These are phyloP conservation scores for Noctuana brunneofusca DNA, from an alignment of 2,888 invertebrate species.

Conservation along the genomic window DNA sequence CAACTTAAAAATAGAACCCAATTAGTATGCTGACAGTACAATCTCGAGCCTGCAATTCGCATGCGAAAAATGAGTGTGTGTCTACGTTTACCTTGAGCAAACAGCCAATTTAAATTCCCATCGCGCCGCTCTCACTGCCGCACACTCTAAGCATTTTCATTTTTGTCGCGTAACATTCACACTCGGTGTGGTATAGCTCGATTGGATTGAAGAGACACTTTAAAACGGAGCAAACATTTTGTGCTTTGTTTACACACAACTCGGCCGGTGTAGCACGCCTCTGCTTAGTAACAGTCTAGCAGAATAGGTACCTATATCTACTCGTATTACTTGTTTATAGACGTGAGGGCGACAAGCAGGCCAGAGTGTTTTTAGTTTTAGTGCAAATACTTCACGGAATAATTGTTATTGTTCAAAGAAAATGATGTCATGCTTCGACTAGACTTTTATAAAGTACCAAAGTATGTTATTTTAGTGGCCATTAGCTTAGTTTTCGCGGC, in stretches of 20 bases:
- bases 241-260: slow-evolving; percentile 33
- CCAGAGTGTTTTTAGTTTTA: slow-evolving; percentile 46
- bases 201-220: slow-evolving; percentile 40
- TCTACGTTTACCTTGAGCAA: slow-evolving; percentile 47
- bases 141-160: slow-evolving; percentile 40
- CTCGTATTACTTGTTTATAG: slow-evolving; percentile 44
- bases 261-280: slow-evolving; percentile 42
- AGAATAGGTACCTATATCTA: slow-evolving; percentile 21
- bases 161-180: slow-evolving; percentile 44
- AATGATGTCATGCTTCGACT: slow-evolving; percentile 28
- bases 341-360: slow-evolving; percentile 50
- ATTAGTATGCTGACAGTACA: slow-evolving; percentile 62
- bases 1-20: slow-evolving; percentile 54
- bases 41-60: slow-evolving; percentile 56
- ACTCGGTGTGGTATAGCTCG: slow-evolving; percentile 38
- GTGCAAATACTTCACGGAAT: slow-evolving; percentile 39
- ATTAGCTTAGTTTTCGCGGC: neutral
- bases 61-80: slow-evolving; percentile 49
- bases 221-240: slow-evolving; percentile 26
- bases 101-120: slow-evolving; percentile 44
- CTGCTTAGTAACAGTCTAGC: slow-evolving; percentile 51
- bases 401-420: slow-evolving; percentile 35
- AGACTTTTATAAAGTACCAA: slow-evolving; percentile 9
- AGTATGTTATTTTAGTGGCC: neutral
- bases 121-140: slow-evolving; percentile 17